These are phyloP conservation scores for Bembecia ichneumoniformis DNA, from an alignment of 2,888 invertebrate species.

Conservation along the genomic window DNA sequence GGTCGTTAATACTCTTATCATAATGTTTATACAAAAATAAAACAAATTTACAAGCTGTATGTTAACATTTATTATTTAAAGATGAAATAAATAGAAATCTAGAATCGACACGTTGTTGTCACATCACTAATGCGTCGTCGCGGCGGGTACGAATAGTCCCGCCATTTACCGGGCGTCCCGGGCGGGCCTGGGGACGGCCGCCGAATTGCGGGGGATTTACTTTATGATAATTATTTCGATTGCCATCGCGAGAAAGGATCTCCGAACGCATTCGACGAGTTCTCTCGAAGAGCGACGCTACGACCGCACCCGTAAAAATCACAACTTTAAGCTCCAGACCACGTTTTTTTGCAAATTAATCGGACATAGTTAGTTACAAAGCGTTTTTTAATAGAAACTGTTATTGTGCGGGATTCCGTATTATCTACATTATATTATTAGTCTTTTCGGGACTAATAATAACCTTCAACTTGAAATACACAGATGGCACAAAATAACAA, in stretches of 20 bases:
- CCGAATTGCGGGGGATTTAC: constrained; percentile 67
- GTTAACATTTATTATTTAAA: too few species aligned
- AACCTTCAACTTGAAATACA: too few species aligned
- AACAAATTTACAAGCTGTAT: too few species aligned
- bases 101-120: too few species aligned
- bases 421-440: too few species aligned
- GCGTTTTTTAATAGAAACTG: too few species aligned
- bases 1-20: too few species aligned
- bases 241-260: constrained; percentile 57
- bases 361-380: not conserved
- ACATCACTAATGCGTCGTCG: constrained; percentile 15
- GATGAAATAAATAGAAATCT: too few species aligned
- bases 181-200: constrained; percentile 43
- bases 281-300: constrained; percentile 37
- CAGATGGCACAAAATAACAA: too few species aligned
- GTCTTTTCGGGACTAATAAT: too few species aligned
- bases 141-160: constrained; percentile 29
- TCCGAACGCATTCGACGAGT: constrained; percentile 36
- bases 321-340: constrained; percentile 36
- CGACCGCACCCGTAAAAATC: constrained; percentile 45
- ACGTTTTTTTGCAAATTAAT: constrained; percentile 39
- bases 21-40: too few species aligned
- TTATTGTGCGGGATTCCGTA: too few species aligned
- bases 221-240: constrained; percentile 71
- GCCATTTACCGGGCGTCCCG: constrained; percentile 39